Evolutionary conservation across 2,113 vertebrate genomes (phyloP).

Genomic region (Gasterosteus aculeatus): DNA sequence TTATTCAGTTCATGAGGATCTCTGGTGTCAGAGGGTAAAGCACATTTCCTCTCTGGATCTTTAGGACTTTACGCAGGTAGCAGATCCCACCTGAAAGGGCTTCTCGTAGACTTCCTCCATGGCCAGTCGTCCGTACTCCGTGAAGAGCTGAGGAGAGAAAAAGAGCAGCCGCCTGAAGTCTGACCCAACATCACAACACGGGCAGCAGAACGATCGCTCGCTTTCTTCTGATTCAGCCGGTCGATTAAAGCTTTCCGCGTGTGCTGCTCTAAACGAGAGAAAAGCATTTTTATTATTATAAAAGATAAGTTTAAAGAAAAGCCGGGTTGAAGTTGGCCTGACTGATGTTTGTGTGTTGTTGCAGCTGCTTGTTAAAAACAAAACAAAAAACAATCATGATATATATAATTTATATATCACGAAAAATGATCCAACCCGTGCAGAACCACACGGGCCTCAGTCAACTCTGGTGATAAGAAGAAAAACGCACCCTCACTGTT

Average conservation of each 20-base stretch:
- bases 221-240: neutral
- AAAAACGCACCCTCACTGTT: neutral
- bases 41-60: too few relatives aligned
- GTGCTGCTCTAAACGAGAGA: neutral
- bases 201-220: neutral
- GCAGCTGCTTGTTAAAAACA: neutral
- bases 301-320: neutral
- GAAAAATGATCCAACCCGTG: neutral
- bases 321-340: neutral
- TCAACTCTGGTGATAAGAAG: neutral
- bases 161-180: neutral
- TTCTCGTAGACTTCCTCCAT: slow-evolving; percentile 96
- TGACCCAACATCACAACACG: neutral
- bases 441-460: neutral
- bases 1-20: too few relatives aligned
- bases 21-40: too few relatives aligned
- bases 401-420: too few relatives aligned
- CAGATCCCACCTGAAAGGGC: slow-evolving; percentile 89
- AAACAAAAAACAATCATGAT: too few relatives aligned
- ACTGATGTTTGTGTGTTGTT: neutral
- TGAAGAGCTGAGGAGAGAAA: slow-evolving; percentile 87
- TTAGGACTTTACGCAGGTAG: neutral
- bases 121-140: slow-evolving; percentile 94
- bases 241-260: slow-evolving; percentile 2
- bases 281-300: too few relatives aligned